Conservation (phyloP, 2,888 invertebrate genomes). For the Polyploca ridens region DNA sequence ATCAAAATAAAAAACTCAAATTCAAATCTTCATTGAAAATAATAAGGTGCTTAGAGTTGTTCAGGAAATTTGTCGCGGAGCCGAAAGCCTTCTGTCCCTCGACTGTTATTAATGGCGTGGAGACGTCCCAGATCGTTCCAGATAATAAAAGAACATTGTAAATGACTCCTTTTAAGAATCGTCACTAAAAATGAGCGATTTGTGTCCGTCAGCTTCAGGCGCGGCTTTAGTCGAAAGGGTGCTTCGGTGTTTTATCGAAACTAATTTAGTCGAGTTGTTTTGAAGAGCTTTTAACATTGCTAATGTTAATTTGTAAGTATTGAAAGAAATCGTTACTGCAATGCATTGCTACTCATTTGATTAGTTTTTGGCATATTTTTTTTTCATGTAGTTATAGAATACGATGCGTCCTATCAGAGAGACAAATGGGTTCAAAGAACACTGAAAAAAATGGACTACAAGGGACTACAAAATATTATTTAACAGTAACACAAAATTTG, state of each 20-base stretch:
- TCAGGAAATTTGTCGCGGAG: constrained; percentile 53
- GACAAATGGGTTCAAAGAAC: too few species aligned
- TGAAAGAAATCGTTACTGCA: too few species aligned
- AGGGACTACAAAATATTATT: too few species aligned
- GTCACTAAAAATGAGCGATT: constrained; percentile 50
- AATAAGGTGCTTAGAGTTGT: constrained; percentile 55
- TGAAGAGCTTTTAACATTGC: constrained; percentile 2
- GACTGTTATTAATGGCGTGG: constrained; percentile 57
- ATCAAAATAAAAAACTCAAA: constrained; percentile 47
- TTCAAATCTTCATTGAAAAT: constrained; percentile 58
- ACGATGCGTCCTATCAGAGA: too few species aligned
- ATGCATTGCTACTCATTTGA: not conserved
- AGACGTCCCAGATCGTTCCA: constrained; percentile 47
- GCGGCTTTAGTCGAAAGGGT: constrained; percentile 18
- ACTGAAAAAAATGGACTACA: too few species aligned
- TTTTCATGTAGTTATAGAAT: too few species aligned
- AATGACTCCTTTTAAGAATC: constrained; percentile 53
- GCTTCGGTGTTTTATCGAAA: constrained; percentile 5
- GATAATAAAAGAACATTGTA: constrained; percentile 62
- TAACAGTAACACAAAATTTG: too few species aligned
- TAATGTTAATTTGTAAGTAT: not conserved
- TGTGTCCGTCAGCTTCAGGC: constrained; percentile 42
- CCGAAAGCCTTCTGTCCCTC: constrained; percentile 52
- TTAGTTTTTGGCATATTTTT: not conserved
- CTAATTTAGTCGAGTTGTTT: constrained; percentile 2